A percentile compares a stretch with the other conserved stretches of the same genome.
phyloP scores from a whole-genome alignment of 2,888 invertebrate species.

The Pandemis cinnamomeana region DNA sequence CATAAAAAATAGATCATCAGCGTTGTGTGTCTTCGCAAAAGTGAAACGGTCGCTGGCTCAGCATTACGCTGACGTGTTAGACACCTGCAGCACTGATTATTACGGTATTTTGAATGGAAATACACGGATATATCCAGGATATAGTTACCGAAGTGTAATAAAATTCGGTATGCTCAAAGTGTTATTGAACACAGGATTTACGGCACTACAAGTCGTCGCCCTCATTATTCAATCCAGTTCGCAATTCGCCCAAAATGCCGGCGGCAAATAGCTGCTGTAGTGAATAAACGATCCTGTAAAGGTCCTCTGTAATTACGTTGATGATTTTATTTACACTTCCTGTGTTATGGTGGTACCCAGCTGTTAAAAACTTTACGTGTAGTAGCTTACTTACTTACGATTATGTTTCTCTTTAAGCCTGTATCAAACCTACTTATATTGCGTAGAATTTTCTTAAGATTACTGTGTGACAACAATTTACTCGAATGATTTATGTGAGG shows the following conservation, averaged over 20 bases:
- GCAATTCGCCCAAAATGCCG: constrained; percentile 60
- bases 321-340: constrained; percentile 33
- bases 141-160: not conserved
- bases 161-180: not conserved
- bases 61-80: too few relatives aligned
- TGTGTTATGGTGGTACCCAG: not conserved
- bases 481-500: too few relatives aligned
- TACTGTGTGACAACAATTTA: too few relatives aligned
- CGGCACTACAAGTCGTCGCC: constrained; percentile 43
- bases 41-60: too few relatives aligned
- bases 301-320: constrained; percentile 37
- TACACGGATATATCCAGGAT: not conserved
- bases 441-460: too few relatives aligned
- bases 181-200: constrained; percentile 33
- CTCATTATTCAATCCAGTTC: constrained; percentile 62
- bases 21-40: too few relatives aligned
- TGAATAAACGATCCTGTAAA: constrained; percentile 52
- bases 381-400: too few relatives aligned
- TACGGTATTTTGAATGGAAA: not conserved
- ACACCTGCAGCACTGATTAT: too few relatives aligned
- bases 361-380: too few relatives aligned
- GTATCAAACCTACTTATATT: too few relatives aligned
- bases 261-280: constrained; percentile 56
- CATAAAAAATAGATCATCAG: too few relatives aligned
- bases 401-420: too few relatives aligned